These are phyloP conservation scores for Psophia crepitans DNA, from an alignment of 2,113 vertebrate genomes.

Conservation along the genomic window DNA sequence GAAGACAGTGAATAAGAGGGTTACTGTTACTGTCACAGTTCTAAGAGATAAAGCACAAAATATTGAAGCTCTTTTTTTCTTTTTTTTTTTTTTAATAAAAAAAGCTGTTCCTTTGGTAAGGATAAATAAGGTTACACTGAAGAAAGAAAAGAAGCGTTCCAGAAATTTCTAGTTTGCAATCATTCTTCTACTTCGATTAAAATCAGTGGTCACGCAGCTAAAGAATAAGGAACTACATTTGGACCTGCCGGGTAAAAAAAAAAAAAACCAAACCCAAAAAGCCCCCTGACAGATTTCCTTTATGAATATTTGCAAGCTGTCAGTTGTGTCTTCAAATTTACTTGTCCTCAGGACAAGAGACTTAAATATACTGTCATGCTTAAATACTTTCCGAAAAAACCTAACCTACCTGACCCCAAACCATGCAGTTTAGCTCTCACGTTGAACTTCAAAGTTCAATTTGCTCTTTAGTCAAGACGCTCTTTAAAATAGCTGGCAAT, in stretches of 20 bases:
- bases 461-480: not conserved
- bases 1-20: not conserved
- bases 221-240: not conserved
- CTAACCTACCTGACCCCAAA: not conserved
- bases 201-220: not conserved
- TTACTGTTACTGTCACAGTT: not conserved
- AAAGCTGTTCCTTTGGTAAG: not conserved
- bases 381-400: not conserved
- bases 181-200: not conserved
- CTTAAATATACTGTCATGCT: not conserved
- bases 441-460: not conserved
- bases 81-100: not conserved
- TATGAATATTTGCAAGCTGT: not conserved
- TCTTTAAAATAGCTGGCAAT: not conserved
- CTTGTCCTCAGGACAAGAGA: not conserved
- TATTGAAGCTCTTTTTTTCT: not conserved
- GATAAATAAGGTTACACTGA: not conserved
- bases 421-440: not conserved
- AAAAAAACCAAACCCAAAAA: no score
- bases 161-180: conserved; percentile 33
- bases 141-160: not conserved
- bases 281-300: not conserved
- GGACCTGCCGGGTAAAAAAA: not conserved
- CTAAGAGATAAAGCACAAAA: not conserved
- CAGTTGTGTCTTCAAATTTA: not conserved